Evolutionary conservation across 1,140 invertebrate genomes (phyloP).

Genomic region (Anastatus disparis): DNA sequence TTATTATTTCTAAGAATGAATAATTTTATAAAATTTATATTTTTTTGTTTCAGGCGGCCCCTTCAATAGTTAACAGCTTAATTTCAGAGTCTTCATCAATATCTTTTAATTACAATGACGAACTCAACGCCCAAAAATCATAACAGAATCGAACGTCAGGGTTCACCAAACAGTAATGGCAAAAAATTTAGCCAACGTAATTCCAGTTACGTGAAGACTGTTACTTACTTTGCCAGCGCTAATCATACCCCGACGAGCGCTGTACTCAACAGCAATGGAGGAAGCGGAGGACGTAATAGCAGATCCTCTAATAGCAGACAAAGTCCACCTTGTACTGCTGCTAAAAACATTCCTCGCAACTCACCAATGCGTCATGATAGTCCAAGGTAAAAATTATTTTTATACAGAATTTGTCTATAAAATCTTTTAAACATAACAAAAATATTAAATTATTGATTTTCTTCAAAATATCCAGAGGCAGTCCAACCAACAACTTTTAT

Average conservation of each 20-base stretch:
- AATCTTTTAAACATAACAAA: too few relatives aligned
- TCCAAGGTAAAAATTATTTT: slow-evolving; percentile 49
- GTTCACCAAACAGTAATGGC: slow-evolving; percentile 55
- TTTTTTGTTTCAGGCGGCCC: slow-evolving; percentile 1
- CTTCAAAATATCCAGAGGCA: too few relatives aligned
- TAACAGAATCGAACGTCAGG: slow-evolving; percentile 59
- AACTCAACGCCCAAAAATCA: slow-evolving; percentile 62
- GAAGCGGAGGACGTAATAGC: slow-evolving; percentile 22
- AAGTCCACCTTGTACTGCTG: slow-evolving; percentile 48
- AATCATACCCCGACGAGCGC: slow-evolving; percentile 42
- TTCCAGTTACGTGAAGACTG: slow-evolving; percentile 31
- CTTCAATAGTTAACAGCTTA: neutral
- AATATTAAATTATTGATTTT: too few relatives aligned
- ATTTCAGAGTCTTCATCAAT: neutral
- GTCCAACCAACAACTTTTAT: slow-evolving; percentile 66
- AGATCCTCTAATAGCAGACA: slow-evolving; percentile 41
- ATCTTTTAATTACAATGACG: slow-evolving; percentile 53
- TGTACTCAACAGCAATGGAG: slow-evolving; percentile 30
- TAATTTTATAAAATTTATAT: too few relatives aligned
- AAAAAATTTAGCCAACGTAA: slow-evolving; percentile 41
- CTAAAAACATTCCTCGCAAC: slow-evolving; percentile 38
- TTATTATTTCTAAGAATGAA: too few relatives aligned
- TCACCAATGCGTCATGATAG: slow-evolving; percentile 46
- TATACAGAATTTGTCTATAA: too few relatives aligned
- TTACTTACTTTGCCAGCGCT: slow-evolving; percentile 39